Percentiles rank a stretch among this genome's conserved stretches.
These are phyloP conservation scores for Mesocricetus auratus DNA, from an alignment of 2,113 vertebrate species.

Conservation along the genomic window DNA sequence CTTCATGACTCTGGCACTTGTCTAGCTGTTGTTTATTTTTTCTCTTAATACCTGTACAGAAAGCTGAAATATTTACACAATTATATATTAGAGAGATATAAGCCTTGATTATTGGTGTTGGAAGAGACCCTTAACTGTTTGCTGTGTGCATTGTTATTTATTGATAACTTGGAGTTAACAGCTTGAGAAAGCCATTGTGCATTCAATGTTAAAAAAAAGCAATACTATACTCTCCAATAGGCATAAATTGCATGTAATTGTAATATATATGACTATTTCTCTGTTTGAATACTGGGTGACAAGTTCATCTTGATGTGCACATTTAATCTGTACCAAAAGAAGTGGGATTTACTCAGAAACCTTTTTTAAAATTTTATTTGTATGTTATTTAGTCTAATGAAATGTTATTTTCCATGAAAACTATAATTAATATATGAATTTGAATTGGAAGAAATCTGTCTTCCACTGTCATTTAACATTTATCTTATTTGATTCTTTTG, in stretches of 20 bases:
- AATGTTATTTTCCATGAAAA: background rate
- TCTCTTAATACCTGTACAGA: background rate
- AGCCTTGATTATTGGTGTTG: background rate
- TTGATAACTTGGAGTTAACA: background rate
- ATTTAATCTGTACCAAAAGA: background rate
- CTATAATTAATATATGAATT: background rate
- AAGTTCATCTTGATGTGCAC: accelerated
- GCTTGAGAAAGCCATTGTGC: accelerated
- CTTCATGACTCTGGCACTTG: too few species aligned
- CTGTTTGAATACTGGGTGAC: accelerated
- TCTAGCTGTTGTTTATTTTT: background rate
- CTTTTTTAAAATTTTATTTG: background rate
- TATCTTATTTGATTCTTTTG: background rate
- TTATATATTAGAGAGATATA: background rate
- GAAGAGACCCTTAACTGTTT: background rate
- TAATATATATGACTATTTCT: background rate
- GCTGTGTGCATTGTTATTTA: background rate
- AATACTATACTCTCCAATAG: accelerated
- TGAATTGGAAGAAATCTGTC: background rate
- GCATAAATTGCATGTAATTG: background rate
- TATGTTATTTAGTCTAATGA: background rate
- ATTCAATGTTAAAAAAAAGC: too few species aligned
- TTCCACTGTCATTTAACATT: background rate
- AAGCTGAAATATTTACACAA: background rate
- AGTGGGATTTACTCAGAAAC: background rate